These are phyloP conservation scores for Calliopsis andreniformis DNA, from an alignment of 1,140 invertebrate genomes.

Conservation along the genomic window DNA sequence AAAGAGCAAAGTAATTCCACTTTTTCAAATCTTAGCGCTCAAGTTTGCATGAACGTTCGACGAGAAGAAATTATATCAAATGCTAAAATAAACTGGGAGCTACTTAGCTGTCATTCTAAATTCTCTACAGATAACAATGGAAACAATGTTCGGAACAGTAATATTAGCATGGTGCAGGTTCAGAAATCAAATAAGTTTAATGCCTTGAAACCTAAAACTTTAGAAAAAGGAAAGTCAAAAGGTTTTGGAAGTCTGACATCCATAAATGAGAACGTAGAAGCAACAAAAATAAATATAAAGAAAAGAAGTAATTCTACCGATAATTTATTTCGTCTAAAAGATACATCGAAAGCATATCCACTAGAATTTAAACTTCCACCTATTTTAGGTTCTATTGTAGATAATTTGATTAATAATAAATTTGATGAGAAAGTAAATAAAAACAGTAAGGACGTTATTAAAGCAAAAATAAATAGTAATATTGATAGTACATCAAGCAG, in stretches of 20 bases:
- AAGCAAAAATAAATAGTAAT: conserved; percentile 54
- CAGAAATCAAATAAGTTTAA: conserved; percentile 73
- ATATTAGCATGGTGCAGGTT: conserved; percentile 60
- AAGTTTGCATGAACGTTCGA: conserved; percentile 85
- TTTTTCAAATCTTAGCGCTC: conserved; percentile 85
- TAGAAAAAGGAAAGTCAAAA: conserved; percentile 67
- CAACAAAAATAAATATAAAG: conserved; percentile 73
- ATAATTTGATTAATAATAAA: conserved; percentile 80
- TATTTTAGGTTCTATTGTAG: conserved; percentile 85
- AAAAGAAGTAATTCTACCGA: conserved; percentile 73
- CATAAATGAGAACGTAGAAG: conserved; percentile 75
- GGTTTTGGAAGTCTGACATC: conserved; percentile 73
- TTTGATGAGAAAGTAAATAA: conserved; percentile 57
- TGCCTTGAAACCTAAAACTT: conserved; percentile 61
- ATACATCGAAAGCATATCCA: conserved; percentile 66
- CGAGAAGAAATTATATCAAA: conserved; percentile 91
- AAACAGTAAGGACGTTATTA: conserved; percentile 43
- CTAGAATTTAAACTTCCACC: conserved; percentile 84
- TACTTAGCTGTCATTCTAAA: conserved; percentile 86
- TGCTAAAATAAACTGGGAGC: conserved; percentile 90
- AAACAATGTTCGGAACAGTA: conserved; percentile 53
- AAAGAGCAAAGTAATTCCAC: conserved; percentile 87
- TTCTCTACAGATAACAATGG: conserved; percentile 63
- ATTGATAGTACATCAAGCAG: conserved; percentile 67
- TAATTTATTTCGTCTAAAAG: conserved; percentile 66